Evolutionary conservation across 2,113 vertebrate genomes (phyloP), one percentile per base, ranked within the genome.

Genomic region (Cisticola juncidis): DNA sequence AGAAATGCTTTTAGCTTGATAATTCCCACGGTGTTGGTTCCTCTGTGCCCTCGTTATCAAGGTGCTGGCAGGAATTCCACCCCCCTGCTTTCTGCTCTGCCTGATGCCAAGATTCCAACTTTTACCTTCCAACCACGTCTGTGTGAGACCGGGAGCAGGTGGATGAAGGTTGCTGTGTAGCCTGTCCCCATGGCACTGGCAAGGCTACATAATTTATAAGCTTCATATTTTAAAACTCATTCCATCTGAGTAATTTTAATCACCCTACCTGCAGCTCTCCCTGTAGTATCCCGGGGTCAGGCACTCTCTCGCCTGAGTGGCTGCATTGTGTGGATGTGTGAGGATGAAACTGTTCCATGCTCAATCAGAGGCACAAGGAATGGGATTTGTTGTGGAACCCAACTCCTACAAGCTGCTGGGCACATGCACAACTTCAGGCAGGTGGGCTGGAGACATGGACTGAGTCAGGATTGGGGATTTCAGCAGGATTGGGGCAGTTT

Each of bases 171-270:
- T 85, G 70, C 93, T 61, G 29, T 29, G 47, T 14, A 64, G 72
- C 76, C 53, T 87, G 51, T 81, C 68, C 91, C 87, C 15, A 1
- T 66, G 50, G 78, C 73, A 54, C 72, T 90, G 82, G 80, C 64
- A 79, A 35, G 23, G 11, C 61, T 93, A 31, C 65, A 92, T 97
- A 88, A 96, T 95, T 95, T 77, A 96, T 95, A 71, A 72, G 44
- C 44, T 86, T 94, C 25, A 10, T 77, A 56, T 93, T 96, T 97
- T 72, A 80, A 91, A 84, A 50, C 72, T 94, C 54, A 83, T 95
- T 96, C 74, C 0, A 0, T 90, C 94, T 94, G 86, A 88, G 86
- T 95, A 79, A 83, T 91, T 96, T 95, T 76, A 96, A 93, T 83
- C 81, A 92, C 42, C n/a, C 36, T 81, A 90, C 74, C 90, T 94